Evolutionary conservation across 2,113 vertebrate species (phyloP).

Genomic region (Tetrax tetrax): DNA sequence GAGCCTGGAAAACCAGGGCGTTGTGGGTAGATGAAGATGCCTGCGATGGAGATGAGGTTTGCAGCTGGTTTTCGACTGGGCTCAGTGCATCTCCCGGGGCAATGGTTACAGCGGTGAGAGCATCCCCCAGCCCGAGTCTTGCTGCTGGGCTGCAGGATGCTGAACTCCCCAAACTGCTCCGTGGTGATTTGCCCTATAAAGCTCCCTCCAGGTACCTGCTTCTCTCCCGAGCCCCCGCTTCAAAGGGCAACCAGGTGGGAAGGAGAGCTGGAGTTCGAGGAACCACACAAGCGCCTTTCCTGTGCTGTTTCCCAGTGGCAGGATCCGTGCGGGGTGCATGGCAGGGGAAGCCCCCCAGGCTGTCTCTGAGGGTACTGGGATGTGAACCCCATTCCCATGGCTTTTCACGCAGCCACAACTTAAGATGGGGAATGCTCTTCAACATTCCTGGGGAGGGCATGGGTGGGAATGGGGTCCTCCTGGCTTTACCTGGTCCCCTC

Average conservation of each 20-base stretch:
- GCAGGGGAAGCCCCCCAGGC: too few species aligned
- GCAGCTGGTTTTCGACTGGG: background rate
- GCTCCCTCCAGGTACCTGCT: background rate
- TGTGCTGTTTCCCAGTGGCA: background rate
- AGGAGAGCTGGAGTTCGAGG: background rate
- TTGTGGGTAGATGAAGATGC: background rate
- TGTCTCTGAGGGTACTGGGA: background rate
- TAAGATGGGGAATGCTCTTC: background rate
- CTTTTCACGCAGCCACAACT: background rate
- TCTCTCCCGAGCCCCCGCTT: background rate
- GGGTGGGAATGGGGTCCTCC: background rate
- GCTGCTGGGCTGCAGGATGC: background rate
- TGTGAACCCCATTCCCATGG: background rate
- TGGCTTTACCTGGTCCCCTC: background rate
- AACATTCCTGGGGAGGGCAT: rapidly evolving
- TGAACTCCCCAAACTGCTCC: background rate
- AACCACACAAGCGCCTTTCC: background rate
- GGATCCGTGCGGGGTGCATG: background rate
- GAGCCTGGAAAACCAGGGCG: background rate
- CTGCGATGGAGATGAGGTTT: background rate
- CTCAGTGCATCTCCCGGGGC: rapidly evolving
- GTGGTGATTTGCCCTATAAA: background rate
- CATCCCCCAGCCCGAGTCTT: rapidly evolving
- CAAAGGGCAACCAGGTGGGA: background rate
- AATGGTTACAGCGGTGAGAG: background rate